phyloP scores from a whole-genome alignment of 1,140 invertebrate genomes.

The Metopolophium dirhodum region DNA sequence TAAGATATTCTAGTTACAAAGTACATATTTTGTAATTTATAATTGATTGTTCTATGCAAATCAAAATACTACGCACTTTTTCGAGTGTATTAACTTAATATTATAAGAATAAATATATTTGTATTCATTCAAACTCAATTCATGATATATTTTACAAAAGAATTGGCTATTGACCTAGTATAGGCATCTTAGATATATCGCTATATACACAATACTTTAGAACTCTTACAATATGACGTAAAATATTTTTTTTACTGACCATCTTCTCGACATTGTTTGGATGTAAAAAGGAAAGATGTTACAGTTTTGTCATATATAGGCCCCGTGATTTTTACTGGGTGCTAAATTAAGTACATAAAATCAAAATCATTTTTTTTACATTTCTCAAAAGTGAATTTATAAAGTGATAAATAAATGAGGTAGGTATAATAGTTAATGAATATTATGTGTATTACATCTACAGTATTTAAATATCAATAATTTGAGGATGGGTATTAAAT shows the following conservation, averaged over 20 bases:
- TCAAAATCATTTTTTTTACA: not conserved
- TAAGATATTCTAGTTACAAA: no score
- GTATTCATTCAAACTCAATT: no score
- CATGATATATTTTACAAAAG: no score
- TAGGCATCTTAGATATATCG: no score
- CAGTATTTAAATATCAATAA: not conserved
- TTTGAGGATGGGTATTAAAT: not conserved
- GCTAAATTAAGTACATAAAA: not conserved
- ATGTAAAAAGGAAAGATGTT: not conserved
- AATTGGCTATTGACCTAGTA: no score
- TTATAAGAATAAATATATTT: no score
- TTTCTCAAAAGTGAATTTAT: not conserved
- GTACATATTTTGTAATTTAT: no score
- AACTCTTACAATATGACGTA: not conserved
- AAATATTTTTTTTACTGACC: not conserved
- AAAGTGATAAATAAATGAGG: not conserved
- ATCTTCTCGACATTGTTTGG: not conserved
- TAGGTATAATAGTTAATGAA: not conserved
- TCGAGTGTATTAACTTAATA: no score
- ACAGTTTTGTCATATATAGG: not conserved
- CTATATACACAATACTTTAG: not conserved
- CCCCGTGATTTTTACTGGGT: not conserved
- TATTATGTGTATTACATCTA: not conserved
- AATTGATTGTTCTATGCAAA: no score
- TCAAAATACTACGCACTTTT: no score